Percentiles rank a stretch among this genome's conserved stretches.
Conservation (phyloP, 1,140 invertebrate genomes). For the Thaumatotibia leucotreta region DNA sequence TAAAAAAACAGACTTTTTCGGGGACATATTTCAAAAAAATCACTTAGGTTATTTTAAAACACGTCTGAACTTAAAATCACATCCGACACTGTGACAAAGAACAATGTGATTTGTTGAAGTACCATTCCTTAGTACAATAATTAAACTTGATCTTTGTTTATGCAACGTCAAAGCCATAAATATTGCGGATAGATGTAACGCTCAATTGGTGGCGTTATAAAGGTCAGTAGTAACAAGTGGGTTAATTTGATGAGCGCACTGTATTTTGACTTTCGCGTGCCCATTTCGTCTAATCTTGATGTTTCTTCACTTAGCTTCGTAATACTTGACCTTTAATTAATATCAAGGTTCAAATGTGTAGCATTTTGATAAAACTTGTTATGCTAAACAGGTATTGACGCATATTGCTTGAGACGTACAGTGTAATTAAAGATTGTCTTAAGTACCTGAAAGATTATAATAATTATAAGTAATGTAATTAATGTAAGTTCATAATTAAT, state of each 20-base stretch:
- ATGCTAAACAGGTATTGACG: background rate
- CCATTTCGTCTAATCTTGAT: background rate
- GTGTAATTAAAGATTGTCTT: background rate
- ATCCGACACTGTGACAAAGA: too few species aligned
- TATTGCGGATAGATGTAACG: too few species aligned
- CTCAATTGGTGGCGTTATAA: too few species aligned
- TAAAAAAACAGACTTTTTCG: too few species aligned
- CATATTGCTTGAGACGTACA: background rate
- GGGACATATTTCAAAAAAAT: too few species aligned
- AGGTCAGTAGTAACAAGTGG: too few species aligned
- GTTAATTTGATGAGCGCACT: background rate
- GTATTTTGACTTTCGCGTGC: background rate
- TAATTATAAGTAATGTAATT: background rate
- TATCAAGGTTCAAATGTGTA: conserved; percentile 10
- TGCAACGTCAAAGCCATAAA: too few species aligned
- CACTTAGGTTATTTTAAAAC: too few species aligned
- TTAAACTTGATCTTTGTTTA: too few species aligned
- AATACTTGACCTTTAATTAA: background rate
- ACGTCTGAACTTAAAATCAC: too few species aligned
- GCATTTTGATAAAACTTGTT: conserved; percentile 9
- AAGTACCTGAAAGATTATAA: background rate
- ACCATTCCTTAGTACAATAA: too few species aligned
- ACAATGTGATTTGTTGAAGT: too few species aligned
- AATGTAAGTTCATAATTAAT: background rate
- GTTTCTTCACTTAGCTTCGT: background rate